Evolutionary conservation across 1,140 invertebrate species (phyloP).

Genomic region (Triops cancriformis): DNA sequence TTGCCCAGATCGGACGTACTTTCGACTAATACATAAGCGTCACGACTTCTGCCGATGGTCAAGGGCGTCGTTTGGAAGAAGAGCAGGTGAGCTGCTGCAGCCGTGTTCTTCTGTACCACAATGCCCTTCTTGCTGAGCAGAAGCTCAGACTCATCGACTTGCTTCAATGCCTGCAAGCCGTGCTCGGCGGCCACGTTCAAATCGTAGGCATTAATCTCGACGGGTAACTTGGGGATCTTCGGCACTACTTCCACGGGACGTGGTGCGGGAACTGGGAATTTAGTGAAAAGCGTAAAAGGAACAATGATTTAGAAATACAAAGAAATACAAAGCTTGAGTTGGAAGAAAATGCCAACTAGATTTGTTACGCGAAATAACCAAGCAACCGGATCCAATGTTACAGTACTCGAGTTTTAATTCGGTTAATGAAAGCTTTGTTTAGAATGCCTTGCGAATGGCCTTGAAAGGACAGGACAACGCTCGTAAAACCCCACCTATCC

Average conservation of each 20-base stretch:
- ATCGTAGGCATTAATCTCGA: slow-evolving; percentile 21
- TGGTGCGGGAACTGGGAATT: not conserved
- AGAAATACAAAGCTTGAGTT: too few species aligned
- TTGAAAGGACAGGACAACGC: too few species aligned
- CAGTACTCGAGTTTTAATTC: too few species aligned
- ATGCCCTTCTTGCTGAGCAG: slow-evolving; percentile 23
- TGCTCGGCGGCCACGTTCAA: slow-evolving; percentile 27
- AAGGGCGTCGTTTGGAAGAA: slow-evolving; percentile 28
- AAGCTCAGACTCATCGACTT: slow-evolving; percentile 26
- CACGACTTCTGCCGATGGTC: slow-evolving; percentile 16
- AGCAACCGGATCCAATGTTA: too few species aligned
- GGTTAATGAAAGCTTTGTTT: too few species aligned
- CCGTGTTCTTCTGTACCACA: slow-evolving; percentile 22
- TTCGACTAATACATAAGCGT: slow-evolving; percentile 21
- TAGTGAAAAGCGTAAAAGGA: not conserved
- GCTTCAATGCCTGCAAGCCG: slow-evolving; percentile 20
- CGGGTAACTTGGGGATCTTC: slow-evolving; percentile 12
- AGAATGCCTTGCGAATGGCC: too few species aligned
- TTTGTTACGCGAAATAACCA: too few species aligned
- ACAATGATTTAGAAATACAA: too few species aligned
- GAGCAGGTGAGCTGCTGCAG: slow-evolving; percentile 27
- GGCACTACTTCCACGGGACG: not conserved
- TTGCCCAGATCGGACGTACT: slow-evolving; percentile 25
- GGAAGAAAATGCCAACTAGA: too few species aligned
- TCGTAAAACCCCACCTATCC: too few species aligned